Evolutionary conservation across 2,113 vertebrate genomes (phyloP).

Genomic region (Turnix velox): DNA sequence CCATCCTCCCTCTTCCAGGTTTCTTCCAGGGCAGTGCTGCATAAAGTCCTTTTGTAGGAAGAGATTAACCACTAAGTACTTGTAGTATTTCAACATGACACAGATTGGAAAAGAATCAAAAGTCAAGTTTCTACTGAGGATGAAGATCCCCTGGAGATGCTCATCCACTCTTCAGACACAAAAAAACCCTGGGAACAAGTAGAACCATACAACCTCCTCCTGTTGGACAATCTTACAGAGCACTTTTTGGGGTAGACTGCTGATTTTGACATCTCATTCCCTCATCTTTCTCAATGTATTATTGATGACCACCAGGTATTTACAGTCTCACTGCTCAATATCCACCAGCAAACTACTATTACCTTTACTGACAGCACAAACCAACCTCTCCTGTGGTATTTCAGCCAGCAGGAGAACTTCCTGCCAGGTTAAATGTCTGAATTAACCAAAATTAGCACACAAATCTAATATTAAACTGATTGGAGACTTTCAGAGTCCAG

Average conservation of each 20-base stretch:
- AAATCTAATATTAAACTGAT: neutral
- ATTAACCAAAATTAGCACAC: neutral
- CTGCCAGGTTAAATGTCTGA: neutral
- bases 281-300: neutral
- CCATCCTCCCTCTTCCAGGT: neutral
- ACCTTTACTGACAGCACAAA: neutral
- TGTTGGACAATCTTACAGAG: neutral
- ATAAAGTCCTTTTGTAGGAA: neutral
- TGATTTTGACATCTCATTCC: neutral
- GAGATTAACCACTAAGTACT: neutral
- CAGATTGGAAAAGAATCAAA: neutral
- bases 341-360: neutral
- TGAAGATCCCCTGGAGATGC: neutral
- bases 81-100: neutral
- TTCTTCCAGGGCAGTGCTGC: neutral
- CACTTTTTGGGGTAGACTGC: neutral
- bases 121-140: neutral
- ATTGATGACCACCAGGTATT: neutral
- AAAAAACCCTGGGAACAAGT: neutral
- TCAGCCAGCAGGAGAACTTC: neutral
- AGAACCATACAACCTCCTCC: neutral
- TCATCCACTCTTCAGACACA: neutral
- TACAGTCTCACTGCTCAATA: neutral
- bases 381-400: neutral
- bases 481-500: neutral